Evolutionary conservation across 2,113 vertebrate genomes (phyloP).

Genomic region (Rousettus leschenaultii): DNA sequence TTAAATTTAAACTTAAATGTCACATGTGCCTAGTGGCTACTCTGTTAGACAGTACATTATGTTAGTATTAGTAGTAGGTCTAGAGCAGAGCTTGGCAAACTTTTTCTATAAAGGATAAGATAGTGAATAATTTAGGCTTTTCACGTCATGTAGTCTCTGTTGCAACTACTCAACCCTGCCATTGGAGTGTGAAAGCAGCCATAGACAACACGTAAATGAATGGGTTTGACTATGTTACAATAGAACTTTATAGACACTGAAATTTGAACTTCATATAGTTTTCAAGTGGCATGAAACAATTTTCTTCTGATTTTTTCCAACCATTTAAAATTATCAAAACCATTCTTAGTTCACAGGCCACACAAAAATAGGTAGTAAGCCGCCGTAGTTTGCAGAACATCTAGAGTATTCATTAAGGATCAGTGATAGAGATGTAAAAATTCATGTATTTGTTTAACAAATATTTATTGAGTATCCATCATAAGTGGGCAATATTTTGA

Average conservation of each 20-base stretch:
- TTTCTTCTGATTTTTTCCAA: background rate
- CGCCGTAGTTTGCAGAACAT: background rate
- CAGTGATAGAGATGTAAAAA: background rate
- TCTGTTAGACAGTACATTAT: background rate
- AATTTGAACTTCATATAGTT: background rate
- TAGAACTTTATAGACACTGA: background rate
- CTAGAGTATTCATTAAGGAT: background rate
- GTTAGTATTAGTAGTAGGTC: background rate
- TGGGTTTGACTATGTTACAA: background rate
- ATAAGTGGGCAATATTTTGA: background rate
- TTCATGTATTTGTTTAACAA: background rate
- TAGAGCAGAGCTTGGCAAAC: background rate
- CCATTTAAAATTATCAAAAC: slow-evolving; percentile 29
- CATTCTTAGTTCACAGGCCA: background rate
- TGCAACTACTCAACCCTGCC: background rate
- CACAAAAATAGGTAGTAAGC: background rate
- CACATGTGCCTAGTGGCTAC: background rate
- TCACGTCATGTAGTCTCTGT: background rate
- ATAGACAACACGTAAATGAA: background rate
- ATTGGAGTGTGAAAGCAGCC: background rate
- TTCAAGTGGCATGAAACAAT: background rate
- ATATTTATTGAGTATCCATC: background rate
- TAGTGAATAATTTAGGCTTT: slow-evolving; percentile 8
- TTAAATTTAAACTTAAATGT: slow-evolving; percentile 15
- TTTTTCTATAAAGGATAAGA: background rate